A percentile compares a stretch with the other conserved stretches of the same genome.
phyloP scores from a whole-genome alignment of 2,113 vertebrate genomes.

The Atrichornis clamosus region DNA sequence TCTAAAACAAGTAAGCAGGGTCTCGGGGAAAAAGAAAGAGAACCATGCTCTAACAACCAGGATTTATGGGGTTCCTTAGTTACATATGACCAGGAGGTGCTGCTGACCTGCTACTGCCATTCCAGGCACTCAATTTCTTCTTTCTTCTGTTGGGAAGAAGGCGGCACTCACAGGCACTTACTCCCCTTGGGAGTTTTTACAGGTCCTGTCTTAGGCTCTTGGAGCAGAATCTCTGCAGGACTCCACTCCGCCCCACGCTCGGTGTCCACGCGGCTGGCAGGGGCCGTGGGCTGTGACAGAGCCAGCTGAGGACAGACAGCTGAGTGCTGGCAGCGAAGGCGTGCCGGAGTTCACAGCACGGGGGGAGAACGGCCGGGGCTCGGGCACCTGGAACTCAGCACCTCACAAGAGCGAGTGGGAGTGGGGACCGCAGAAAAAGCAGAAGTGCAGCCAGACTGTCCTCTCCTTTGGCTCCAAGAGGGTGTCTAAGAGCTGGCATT shows the following conservation, averaged over 20 bases:
- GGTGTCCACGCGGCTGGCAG: background rate
- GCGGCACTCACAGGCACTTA: background rate
- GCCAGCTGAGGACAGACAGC: background rate
- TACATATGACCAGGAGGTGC: background rate
- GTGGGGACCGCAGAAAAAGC: background rate
- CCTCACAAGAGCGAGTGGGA: background rate
- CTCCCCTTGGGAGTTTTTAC: background rate
- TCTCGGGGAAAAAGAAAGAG: background rate
- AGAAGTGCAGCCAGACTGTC: background rate
- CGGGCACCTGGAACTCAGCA: background rate
- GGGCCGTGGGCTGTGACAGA: background rate
- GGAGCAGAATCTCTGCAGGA: background rate
- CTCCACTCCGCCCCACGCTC: background rate
- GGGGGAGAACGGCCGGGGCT: background rate
- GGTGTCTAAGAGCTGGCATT: background rate
- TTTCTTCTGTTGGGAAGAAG: background rate
- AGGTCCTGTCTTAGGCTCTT: background rate
- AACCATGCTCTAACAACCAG: background rate
- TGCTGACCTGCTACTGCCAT: background rate
- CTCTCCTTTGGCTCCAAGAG: background rate
- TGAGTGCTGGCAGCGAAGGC: rapidly evolving
- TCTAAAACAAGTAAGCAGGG: background rate
- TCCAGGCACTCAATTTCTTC: background rate
- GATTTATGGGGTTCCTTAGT: background rate
- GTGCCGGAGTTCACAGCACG: background rate